A percentile compares a stretch with the other conserved stretches of the same genome.
These are phyloP conservation scores for Acanthopagrus latus DNA, from an alignment of 2,797 vertebrate genomes.

Conservation along the genomic window DNA sequence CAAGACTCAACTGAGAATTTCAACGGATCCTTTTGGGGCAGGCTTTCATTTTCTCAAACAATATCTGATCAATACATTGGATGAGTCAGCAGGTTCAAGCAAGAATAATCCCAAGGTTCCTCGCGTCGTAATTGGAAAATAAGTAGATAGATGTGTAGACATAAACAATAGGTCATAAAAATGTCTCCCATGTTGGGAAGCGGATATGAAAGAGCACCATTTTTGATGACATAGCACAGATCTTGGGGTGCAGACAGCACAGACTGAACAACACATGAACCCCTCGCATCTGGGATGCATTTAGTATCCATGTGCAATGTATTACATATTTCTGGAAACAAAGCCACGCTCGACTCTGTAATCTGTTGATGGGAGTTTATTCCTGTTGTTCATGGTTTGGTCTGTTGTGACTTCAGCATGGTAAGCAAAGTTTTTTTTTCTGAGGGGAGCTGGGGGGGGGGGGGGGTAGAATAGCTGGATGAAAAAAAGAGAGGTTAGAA, in stretches of 20 bases:
- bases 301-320: constrained; percentile 80
- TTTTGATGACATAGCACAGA: constrained; percentile 77
- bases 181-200: constrained; percentile 49
- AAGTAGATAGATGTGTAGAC: constrained; percentile 42
- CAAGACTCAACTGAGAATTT: constrained; percentile 32
- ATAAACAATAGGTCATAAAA: constrained; percentile 59
- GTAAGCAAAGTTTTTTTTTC: constrained; percentile 54
- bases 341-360: constrained; percentile 75
- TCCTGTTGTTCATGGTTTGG: constrained; percentile 75
- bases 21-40: constrained; percentile 34
- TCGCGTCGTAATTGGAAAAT: constrained; percentile 49
- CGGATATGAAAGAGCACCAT: constrained; percentile 64
- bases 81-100: constrained; percentile 36
- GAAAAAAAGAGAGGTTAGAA: constrained; percentile 12
- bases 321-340: constrained; percentile 81
- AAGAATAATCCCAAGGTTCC: constrained; percentile 25
- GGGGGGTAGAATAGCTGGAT: not conserved
- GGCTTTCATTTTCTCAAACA: constrained; percentile 54
- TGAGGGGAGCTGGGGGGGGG: constrained; percentile 34
- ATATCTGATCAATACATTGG: constrained; percentile 56
- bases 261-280: constrained; percentile 76
- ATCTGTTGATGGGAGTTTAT: constrained; percentile 79
- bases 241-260: constrained; percentile 64
- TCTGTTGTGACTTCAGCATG: constrained; percentile 66
- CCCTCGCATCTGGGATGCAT: constrained; percentile 83